Evolutionary conservation across 1,140 invertebrate genomes (phyloP).

Genomic region (Orchestia grillus): DNA sequence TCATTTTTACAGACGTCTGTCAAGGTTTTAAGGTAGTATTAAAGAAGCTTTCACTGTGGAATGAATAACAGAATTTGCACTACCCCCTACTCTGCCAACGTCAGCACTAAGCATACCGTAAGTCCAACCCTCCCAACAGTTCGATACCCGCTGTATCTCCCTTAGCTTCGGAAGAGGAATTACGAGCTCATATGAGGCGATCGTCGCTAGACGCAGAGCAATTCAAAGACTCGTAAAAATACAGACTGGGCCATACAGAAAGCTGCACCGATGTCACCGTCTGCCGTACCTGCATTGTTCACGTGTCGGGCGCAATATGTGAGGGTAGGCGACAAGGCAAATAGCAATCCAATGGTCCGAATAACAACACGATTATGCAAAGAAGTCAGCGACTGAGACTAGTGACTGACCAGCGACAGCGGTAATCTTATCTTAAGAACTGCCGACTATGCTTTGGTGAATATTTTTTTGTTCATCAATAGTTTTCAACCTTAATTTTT

Average conservation of each 20-base stretch:
- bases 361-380: not conserved
- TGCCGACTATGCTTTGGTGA: not conserved
- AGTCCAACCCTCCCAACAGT: not conserved
- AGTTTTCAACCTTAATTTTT: too few relatives aligned
- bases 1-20: too few relatives aligned
- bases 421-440: not conserved
- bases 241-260: not conserved
- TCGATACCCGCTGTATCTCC: not conserved
- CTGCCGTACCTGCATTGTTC: not conserved
- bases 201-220: not conserved
- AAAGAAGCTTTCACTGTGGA: too few relatives aligned
- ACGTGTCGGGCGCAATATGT: not conserved
- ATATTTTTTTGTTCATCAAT: not conserved
- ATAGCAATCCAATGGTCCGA: not conserved
- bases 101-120: not conserved
- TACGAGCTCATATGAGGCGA: not conserved
- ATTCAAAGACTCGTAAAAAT: slow-evolving; percentile 1
- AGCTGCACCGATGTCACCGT: not conserved
- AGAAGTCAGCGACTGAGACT: not conserved
- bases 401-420: not conserved
- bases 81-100: not conserved
- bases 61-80: too few relatives aligned
- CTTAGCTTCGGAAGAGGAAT: not conserved
- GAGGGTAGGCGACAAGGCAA: not conserved
- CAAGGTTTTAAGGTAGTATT: too few relatives aligned